Evolutionary conservation across 2,113 vertebrate genomes (phyloP).

Genomic region (Tyrannus savana): DNA sequence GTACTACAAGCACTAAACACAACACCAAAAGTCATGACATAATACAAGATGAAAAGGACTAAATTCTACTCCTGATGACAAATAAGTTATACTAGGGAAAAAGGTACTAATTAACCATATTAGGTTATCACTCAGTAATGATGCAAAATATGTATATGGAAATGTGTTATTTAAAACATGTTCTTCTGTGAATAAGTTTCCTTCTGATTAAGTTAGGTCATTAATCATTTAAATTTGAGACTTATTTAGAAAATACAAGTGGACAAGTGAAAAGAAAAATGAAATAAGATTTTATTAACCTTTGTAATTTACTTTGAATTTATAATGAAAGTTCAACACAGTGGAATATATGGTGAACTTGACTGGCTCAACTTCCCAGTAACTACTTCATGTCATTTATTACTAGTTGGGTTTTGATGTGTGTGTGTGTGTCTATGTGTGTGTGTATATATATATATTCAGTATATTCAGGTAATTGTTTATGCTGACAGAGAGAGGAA

Average conservation of each 20-base stretch:
- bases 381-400: background rate
- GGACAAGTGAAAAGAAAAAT: background rate
- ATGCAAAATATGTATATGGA: background rate
- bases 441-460: background rate
- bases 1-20: background rate
- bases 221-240: conserved; percentile 22
- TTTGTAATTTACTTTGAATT: background rate
- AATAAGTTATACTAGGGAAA: background rate
- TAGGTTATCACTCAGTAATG: conserved; percentile 30
- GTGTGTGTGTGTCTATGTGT: background rate
- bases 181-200: conserved; percentile 2
- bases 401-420: background rate
- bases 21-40: background rate
- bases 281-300: background rate
- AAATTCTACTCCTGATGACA: background rate
- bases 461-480: background rate
- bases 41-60: background rate
- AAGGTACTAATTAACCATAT: conserved; percentile 25
- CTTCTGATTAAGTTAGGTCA: background rate
- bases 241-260: conserved; percentile 24
- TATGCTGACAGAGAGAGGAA: background rate
- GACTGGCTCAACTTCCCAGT: background rate
- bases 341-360: background rate
- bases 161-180: background rate
- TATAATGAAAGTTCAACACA: background rate